Evolutionary conservation across 2,113 vertebrate genomes (phyloP).

Genomic region (Tiliqua scincoides): DNA sequence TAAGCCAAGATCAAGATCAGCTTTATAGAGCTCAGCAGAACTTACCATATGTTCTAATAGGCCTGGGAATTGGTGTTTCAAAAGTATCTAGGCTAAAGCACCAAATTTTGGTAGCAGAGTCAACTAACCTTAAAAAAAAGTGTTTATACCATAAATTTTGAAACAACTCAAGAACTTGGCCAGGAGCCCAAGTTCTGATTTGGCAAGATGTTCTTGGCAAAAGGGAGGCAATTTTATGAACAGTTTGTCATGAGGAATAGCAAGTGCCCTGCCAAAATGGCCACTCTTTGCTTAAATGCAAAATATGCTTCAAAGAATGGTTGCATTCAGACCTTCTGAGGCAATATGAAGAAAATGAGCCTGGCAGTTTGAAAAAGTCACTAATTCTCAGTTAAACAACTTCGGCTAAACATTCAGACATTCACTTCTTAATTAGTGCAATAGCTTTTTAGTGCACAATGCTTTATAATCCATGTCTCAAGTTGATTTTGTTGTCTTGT

Average conservation of each 20-base stretch:
- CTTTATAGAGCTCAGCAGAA: not conserved
- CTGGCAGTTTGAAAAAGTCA: not conserved
- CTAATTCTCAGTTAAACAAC: not conserved
- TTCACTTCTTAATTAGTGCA: not conserved
- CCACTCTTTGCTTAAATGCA: slow-evolving; percentile 34
- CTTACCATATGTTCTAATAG: not conserved
- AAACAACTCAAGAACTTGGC: slow-evolving; percentile 39
- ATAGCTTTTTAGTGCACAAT: not conserved
- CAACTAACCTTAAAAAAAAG: slow-evolving; percentile 22
- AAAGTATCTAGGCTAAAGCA: not conserved
- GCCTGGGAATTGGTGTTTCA: not conserved
- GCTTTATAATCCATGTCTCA: not conserved
- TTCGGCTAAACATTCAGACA: not conserved
- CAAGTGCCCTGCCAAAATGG: slow-evolving; percentile 16
- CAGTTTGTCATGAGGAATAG: slow-evolving; percentile 28
- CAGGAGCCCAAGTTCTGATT: slow-evolving; percentile 13
- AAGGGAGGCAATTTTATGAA: slow-evolving; percentile 26
- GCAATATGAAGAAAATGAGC: not conserved
- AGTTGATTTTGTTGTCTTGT: not conserved
- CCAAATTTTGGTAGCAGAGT: slow-evolving; percentile 14
- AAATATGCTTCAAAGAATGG: slow-evolving; percentile 1
- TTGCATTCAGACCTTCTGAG: not conserved
- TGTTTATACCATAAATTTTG: slow-evolving; percentile 5
- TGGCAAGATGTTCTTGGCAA: slow-evolving; percentile 68
- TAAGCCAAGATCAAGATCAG: not conserved